phyloP scores from a whole-genome alignment of 2,113 vertebrate species.

The Montifringilla adamsi region DNA sequence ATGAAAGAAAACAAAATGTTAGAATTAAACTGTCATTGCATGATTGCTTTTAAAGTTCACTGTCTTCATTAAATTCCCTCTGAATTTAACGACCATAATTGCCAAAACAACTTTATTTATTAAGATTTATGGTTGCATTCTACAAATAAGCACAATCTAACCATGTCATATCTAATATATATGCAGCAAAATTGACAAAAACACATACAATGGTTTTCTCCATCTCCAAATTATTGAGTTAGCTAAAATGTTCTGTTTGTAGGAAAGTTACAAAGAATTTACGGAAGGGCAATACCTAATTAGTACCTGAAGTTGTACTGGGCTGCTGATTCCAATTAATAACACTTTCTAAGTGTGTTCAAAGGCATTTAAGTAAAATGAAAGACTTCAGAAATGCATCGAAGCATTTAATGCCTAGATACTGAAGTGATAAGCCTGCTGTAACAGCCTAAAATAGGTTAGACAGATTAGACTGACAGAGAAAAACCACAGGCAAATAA shows the following conservation, averaged over 20 bases:
- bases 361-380: constrained; percentile 44
- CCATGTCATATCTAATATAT: not conserved
- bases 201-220: not conserved
- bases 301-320: constrained; percentile 43
- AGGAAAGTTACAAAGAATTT: constrained; percentile 15
- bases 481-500: not conserved
- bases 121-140: not conserved
- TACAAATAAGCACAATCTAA: not conserved
- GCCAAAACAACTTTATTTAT: not conserved
- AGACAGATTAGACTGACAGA: constrained; percentile 33
- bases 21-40: not conserved
- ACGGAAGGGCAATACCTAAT: constrained; percentile 27
- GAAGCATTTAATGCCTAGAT: constrained; percentile 45
- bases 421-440: constrained; percentile 6
- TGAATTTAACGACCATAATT: not conserved
- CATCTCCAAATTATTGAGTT: constrained; percentile 20
- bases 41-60: constrained; percentile 4
- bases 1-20: not conserved
- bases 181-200: not conserved
- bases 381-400: constrained; percentile 41
- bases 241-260: constrained; percentile 5
- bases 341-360: constrained; percentile 55
- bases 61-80: not conserved
- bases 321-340: constrained; percentile 43
- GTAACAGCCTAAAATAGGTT: constrained; percentile 34